Evolutionary conservation across 23 tunicate genomes (phyloP).

Genomic region (Ascidia mentula): DNA sequence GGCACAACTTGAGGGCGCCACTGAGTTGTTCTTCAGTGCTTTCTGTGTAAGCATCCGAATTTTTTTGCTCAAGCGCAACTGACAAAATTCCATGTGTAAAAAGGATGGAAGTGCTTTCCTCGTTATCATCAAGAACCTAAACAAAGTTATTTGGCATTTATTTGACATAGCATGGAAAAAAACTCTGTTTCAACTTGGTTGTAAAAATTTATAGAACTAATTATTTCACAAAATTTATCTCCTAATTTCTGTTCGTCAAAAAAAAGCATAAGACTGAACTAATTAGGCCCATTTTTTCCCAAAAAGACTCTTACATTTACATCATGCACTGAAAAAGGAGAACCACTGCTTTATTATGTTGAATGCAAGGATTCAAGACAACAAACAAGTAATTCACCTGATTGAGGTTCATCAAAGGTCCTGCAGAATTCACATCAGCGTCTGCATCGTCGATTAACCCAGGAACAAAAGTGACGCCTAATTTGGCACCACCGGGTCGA

Average conservation of each 20-base stretch:
- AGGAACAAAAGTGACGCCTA: conserved; percentile 84
- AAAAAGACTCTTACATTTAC: no score
- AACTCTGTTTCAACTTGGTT: no score
- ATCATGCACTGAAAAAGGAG: no score
- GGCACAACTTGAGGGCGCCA: conserved; percentile 28
- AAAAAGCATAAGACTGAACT: no score
- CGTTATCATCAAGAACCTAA: conserved; percentile 59
- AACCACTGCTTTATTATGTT: no score
- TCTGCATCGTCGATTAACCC: conserved; percentile 74
- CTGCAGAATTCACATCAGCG: conserved; percentile 31
- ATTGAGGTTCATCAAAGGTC: conserved; percentile 58
- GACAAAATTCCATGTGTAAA: conserved; percentile 50
- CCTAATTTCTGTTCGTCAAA: no score
- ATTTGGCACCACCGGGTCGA: conserved; percentile 86
- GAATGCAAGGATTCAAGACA: not conserved
- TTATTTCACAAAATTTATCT: no score
- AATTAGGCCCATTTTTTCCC: no score
- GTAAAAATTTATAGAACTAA: no score
- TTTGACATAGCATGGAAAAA: no score
- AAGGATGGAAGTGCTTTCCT: conserved; percentile 43
- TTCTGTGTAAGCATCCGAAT: conserved; percentile 42
- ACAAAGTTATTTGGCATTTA: not conserved
- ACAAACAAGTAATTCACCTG: conserved; percentile 41
- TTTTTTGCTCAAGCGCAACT: conserved; percentile 7
- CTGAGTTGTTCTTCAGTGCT: conserved; percentile 41